These are phyloP conservation scores for Arremon aurantiirostris DNA, from an alignment of 2,797 vertebrate genomes.

Conservation along the genomic window DNA sequence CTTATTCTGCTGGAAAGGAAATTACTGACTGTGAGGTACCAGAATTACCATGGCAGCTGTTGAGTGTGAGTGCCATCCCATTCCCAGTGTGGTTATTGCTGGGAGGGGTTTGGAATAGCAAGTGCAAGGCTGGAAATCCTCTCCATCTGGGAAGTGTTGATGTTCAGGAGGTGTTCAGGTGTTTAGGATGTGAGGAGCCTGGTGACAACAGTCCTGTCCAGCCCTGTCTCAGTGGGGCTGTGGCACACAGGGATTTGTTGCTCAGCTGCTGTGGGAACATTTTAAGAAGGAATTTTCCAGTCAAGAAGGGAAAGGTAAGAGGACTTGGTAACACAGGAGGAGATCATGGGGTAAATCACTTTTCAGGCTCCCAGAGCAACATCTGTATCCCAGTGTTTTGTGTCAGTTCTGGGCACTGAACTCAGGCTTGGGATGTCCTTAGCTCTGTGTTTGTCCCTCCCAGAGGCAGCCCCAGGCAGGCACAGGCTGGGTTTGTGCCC, in stretches of 20 bases:
- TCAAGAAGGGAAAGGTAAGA: not conserved
- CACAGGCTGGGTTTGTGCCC: not conserved
- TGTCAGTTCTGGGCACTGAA: not conserved
- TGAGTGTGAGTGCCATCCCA: not conserved
- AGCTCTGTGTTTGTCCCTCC: not conserved
- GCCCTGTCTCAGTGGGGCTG: not conserved
- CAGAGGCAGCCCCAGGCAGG: not conserved
- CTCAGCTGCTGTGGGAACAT: not conserved
- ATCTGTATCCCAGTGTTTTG: not conserved
- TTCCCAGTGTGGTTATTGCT: not conserved
- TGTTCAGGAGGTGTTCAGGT: not conserved
- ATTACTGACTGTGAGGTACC: not conserved
- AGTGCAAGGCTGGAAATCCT: not conserved
- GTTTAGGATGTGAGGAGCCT: not conserved
- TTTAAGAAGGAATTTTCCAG: not conserved
- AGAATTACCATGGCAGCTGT: not conserved
- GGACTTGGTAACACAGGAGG: not conserved
- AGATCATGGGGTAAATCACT: rapidly evolving
- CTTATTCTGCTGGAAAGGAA: not conserved
- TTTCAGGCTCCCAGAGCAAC: not conserved
- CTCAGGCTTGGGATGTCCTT: not conserved
- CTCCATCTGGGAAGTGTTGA: too few relatives aligned
- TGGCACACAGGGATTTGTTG: not conserved
- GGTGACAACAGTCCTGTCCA: not conserved
- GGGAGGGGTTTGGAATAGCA: not conserved